Evolutionary conservation across 1,140 invertebrate genomes (phyloP).

Genomic region (Zaprionus tsacasi): DNA sequence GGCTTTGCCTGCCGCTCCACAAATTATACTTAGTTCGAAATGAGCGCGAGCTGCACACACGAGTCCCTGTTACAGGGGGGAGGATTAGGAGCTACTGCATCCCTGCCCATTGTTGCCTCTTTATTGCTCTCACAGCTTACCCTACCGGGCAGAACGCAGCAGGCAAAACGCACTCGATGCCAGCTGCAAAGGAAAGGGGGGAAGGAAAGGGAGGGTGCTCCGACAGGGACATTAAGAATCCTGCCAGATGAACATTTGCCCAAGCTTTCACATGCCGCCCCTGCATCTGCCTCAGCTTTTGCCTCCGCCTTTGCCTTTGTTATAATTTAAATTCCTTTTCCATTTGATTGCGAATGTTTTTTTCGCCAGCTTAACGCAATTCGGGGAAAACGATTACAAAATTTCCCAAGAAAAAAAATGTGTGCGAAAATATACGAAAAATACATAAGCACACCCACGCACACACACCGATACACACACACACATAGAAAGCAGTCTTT

Average conservation of each 20-base stretch:
- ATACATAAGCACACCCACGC: neutral
- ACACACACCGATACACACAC: neutral
- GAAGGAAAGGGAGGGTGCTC: neutral
- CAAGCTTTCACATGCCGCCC: neutral
- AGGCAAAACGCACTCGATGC: neutral
- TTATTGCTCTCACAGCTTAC: neutral
- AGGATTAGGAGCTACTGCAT: neutral
- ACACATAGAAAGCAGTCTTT: neutral
- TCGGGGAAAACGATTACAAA: constrained; percentile 3
- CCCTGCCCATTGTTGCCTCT: neutral
- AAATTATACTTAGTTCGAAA: constrained; percentile 49
- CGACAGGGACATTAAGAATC: neutral
- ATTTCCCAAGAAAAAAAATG: neutral
- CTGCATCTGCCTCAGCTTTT: neutral
- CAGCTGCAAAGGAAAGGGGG: neutral
- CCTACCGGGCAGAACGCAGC: neutral
- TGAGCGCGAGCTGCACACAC: constrained; percentile 25
- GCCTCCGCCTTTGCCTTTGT: neutral
- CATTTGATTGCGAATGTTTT: constrained; percentile 11
- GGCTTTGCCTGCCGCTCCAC: constrained; percentile 23
- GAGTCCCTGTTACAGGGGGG: neutral
- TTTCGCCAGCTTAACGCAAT: constrained; percentile 1
- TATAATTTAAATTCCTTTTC: constrained; percentile 13
- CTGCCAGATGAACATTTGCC: neutral
- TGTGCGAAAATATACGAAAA: neutral